Conservation (phyloP, 1,140 invertebrate species). For the Diabrotica virgifera region DNA sequence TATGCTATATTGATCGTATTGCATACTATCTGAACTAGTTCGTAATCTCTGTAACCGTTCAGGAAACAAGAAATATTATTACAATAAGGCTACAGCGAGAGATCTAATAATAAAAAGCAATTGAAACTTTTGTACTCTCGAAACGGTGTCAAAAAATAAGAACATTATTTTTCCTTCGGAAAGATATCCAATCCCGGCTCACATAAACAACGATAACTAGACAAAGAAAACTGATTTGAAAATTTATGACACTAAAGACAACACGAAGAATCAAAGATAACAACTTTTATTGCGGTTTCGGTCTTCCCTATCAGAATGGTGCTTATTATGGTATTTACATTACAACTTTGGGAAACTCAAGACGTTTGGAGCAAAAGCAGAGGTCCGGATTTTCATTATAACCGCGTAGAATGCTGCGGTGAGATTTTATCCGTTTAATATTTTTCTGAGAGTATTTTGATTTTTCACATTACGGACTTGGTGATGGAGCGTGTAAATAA, state of each 20-base stretch:
- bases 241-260: conserved; percentile 3
- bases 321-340: conserved; percentile 3
- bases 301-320: not conserved
- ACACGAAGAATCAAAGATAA: conserved; percentile 2
- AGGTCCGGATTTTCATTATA: not conserved
- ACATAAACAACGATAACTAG: conserved; percentile 2
- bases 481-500: too few species aligned
- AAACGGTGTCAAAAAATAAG: not conserved
- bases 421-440: too few species aligned
- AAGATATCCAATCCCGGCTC: not conserved
- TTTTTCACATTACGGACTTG: too few species aligned
- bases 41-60: too few species aligned
- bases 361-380: not conserved
- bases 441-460: too few species aligned
- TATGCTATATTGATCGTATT: too few species aligned
- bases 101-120: not conserved
- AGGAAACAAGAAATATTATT: too few species aligned
- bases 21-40: too few species aligned
- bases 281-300: conserved; percentile 1
- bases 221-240: conserved; percentile 3
- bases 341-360: conserved; percentile 2
- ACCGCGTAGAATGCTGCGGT: too few species aligned
- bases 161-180: not conserved
- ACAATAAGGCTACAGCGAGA: too few species aligned
- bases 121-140: not conserved